Conservation (phyloP, 2,888 invertebrate species). For the Drosophila siamana region DNA sequence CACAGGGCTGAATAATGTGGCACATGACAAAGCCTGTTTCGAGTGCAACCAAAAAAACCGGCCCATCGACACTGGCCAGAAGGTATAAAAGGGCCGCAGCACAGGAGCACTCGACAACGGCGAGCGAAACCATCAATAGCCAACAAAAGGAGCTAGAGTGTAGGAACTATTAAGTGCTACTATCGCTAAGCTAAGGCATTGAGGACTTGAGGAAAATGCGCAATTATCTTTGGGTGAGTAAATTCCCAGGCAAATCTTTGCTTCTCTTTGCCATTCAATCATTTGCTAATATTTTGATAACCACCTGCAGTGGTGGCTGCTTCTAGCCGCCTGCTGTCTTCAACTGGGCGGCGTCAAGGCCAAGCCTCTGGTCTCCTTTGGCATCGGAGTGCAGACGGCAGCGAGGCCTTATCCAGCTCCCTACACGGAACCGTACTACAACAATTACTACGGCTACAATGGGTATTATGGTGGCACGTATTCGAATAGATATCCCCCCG, state of each 20-base stretch:
- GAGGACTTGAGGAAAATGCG: conserved; percentile 44
- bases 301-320: conserved; percentile 45
- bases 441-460: conserved; percentile 48
- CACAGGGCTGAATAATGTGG: not conserved
- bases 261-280: not conserved
- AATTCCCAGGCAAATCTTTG: conserved; percentile 1
- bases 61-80: conserved; percentile 7
- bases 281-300: conserved; percentile 19
- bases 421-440: conserved; percentile 44
- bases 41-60: conserved; percentile 33
- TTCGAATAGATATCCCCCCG: conserved; percentile 22
- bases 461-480: conserved; percentile 34
- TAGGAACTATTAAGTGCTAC: not conserved
- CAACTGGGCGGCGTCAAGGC: conserved; percentile 37
- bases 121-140: not conserved
- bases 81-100: conserved; percentile 59
- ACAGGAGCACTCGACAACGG: conserved; percentile 5
- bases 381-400: conserved; percentile 47
- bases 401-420: conserved; percentile 28
- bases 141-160: not conserved
- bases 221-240: conserved; percentile 56
- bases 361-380: conserved; percentile 65
- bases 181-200: too few species aligned
- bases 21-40: conserved; percentile 18
- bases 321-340: conserved; percentile 36